Conservation (phyloP, 2,113 vertebrate genomes). For the Neomonachus schauinslandi region DNA sequence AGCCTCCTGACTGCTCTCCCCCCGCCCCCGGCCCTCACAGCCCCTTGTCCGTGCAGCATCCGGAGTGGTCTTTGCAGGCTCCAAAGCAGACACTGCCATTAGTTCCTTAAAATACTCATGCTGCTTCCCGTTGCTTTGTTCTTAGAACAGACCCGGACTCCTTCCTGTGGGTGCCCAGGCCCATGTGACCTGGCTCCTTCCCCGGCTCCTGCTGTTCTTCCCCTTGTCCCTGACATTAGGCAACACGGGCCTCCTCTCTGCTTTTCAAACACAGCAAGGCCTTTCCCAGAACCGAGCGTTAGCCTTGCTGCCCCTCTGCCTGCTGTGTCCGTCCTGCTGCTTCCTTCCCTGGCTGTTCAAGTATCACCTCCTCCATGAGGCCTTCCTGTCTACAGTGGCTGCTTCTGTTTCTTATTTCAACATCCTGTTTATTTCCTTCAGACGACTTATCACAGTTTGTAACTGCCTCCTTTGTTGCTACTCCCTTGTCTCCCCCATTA, state of each 20-base stretch:
- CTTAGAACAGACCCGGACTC: neutral
- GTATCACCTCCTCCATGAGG: neutral
- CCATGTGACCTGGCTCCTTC: neutral
- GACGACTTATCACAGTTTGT: neutral
- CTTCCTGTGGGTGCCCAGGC: neutral
- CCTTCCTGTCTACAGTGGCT: neutral
- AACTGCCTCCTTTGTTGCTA: neutral
- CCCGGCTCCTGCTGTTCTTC: too few relatives aligned
- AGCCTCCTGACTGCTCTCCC: neutral
- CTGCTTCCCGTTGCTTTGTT: neutral
- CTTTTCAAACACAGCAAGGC: neutral
- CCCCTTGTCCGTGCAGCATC: neutral
- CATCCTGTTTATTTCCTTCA: neutral
- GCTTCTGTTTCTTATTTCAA: neutral
- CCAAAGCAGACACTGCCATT: neutral
- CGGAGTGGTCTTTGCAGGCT: neutral
- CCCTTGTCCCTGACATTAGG: neutral
- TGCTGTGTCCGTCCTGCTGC: neutral
- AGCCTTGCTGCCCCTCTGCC: neutral
- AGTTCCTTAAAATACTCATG: neutral
- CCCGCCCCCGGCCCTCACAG: fast-evolving
- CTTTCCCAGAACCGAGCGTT: neutral
- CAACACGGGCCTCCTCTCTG: neutral
- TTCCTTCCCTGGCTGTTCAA: neutral
- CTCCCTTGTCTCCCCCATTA: neutral